A percentile compares a stretch with the other conserved stretches of the same genome.
phyloP scores from a whole-genome alignment of 2,113 vertebrate genomes.

The Arvicanthis niloticus region DNA sequence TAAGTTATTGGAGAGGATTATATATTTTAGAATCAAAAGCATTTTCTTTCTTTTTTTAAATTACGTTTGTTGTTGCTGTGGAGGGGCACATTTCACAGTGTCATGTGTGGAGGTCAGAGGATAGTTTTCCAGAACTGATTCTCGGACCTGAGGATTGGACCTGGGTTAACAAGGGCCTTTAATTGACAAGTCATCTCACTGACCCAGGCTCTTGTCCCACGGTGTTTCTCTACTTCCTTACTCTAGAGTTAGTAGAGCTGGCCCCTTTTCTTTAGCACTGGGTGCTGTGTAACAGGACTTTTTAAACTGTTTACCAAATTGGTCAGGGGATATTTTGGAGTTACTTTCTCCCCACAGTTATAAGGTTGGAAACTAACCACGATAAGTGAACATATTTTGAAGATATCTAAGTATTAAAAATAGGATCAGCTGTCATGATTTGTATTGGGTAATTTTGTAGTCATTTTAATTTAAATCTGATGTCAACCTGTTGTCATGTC shows the following conservation, averaged over 20 bases:
- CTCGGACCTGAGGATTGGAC: background rate
- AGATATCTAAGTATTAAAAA: constrained; percentile 28
- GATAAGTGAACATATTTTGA: constrained; percentile 14
- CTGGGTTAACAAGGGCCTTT: background rate
- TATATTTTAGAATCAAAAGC: background rate
- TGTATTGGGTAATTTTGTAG: constrained; percentile 21
- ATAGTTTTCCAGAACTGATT: background rate
- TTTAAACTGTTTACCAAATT: background rate
- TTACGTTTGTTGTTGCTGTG: background rate
- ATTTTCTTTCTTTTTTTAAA: background rate
- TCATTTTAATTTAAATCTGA: background rate
- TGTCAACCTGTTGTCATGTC: background rate
- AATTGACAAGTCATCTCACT: background rate
- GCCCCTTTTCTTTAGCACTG: background rate
- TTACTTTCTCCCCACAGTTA: background rate
- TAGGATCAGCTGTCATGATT: background rate
- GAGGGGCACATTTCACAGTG: background rate
- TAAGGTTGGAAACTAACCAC: background rate
- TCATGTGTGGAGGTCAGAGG: too few relatives aligned
- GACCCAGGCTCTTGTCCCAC: background rate
- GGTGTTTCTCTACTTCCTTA: background rate
- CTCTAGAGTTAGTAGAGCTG: background rate
- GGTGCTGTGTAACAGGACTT: background rate
- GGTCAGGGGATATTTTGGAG: background rate
- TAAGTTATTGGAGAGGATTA: background rate